Evolutionary conservation across 2,797 vertebrate genomes (phyloP), one percentile per base, ranked within the genome.

Genomic region (Liparis tanakae): DNA sequence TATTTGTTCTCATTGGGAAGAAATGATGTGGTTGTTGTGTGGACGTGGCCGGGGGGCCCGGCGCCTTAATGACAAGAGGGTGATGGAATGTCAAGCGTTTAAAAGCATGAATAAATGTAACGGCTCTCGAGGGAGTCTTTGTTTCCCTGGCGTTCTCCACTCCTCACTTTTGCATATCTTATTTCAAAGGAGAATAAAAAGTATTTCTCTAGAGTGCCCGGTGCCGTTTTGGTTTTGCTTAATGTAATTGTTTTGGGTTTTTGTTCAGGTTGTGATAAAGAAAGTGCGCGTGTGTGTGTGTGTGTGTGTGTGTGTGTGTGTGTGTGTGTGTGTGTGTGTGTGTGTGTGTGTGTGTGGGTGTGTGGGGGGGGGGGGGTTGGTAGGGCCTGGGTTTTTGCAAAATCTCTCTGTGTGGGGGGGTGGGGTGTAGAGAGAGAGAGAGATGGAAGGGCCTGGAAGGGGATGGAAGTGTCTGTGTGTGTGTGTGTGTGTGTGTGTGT

Each of bases 41-140:
- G 37, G 76, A 79, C 74, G 71, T 80, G 74, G 79, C 85, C 88
- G 33, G 80, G 83, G 90, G 86, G 91, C 77, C 75, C 54, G 68
- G 85, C 83, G 78, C 67, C 73, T 82, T 89, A 89, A 89, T 91
- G 82, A 88, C 86, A 80, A 67, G 59, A 81, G 76, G 76, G 82
- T 87, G 91, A 89, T 83, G 63, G 87, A 85, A 91, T 87, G 88
- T 89, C 88, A 86, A 86, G 81, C 62, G 72, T 79, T 91, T 87
- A 84, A 85, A 88, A 79, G 82, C 74, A 68, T 53, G 78, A 86
- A 89, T 90, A 88, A 91, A 90, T 91, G 75, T 73, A 81, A 85
- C 72, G 62, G 61, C 76, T 84, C 89, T 89, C 41, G 1, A 37
- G 74, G 84, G 87, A 83, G 57, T 61, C 75, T 76, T 89, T 86